Evolutionary conservation across 1,140 invertebrate species (phyloP), one percentile per base, ranked within the genome.

Genomic region (Caenorhabditis brenneri): DNA sequence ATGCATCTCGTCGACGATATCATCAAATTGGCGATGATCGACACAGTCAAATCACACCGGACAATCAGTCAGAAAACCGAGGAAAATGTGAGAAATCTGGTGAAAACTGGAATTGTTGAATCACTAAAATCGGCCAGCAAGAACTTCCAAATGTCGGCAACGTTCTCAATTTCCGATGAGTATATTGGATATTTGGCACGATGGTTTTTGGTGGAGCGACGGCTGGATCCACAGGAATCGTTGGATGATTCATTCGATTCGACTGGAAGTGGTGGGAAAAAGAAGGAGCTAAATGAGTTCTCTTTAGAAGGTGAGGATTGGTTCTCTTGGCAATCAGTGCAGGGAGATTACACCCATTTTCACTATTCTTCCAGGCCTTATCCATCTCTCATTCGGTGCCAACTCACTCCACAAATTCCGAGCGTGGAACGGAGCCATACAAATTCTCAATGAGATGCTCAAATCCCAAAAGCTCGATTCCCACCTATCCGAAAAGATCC

Each of bases 301-400:
- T 33, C 58, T 0, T 36, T 65, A 15, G 31, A 65, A 27, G 53
- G 53, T 55, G 19, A 9, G n/a, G n/a, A n/a, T n/a, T n/a, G n/a
- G n/a, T n/a, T n/a, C n/a, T n/a, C n/a, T 27, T n/a, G 4, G 49
- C 6, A 51, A 2, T n/a, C n/a, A n/a, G n/a, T n/a, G n/a, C n/a
- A n/a, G n/a, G n/a, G n/a, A n/a, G n/a, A n/a, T n/a, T n/a, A n/a
- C n/a, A n/a, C n/a, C n/a, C n/a, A n/a, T n/a, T n/a, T n/a, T n/a
- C n/a, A n/a, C n/a, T n/a, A n/a, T n/a, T n/a, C n/a, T 65, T 65
- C 19, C 58, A 65, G 58, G 58, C 31, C 58, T 65, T 19, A 65
- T 65, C 29, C 29, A 65, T 65, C 58, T 65, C 15, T 33, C 58
- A 7, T 65, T 65, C 29, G 65, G 65, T 10, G 12, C 36, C 2